Conservation (phyloP, 2,888 invertebrate species). For the Boloria euphrosyne region DNA sequence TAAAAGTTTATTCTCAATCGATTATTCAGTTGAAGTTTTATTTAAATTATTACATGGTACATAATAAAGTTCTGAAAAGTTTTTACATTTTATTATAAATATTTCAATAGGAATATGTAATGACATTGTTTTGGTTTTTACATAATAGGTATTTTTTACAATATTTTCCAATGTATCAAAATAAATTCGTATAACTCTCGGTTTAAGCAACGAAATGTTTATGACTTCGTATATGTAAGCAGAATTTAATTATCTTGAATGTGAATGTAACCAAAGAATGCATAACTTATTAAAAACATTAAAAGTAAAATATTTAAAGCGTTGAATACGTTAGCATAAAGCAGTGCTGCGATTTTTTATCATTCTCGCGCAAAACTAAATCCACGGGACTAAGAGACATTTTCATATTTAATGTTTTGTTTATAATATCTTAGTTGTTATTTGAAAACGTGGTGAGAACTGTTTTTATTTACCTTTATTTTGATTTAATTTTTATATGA, state of each 20-base stretch:
- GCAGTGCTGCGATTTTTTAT: slow-evolving; percentile 31
- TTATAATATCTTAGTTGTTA: slow-evolving; percentile 14
- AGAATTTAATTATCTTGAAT: slow-evolving; percentile 12
- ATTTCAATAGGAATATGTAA: too few relatives aligned
- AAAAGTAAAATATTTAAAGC: slow-evolving; percentile 27
- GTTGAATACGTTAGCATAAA: slow-evolving; percentile 24
- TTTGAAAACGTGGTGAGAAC: not conserved
- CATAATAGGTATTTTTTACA: not conserved
- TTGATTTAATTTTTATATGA: too few relatives aligned
- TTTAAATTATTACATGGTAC: too few relatives aligned
- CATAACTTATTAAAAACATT: slow-evolving; percentile 16
- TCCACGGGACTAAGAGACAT: slow-evolving; percentile 18
- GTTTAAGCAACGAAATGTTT: not conserved
- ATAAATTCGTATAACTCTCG: not conserved
- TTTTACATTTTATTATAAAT: too few relatives aligned
- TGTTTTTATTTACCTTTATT: not conserved
- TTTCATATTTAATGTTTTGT: slow-evolving; percentile 20
- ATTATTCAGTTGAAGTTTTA: too few relatives aligned
- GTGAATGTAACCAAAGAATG: slow-evolving; percentile 23
- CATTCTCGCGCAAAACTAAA: slow-evolving; percentile 32
- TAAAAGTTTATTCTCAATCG: too few relatives aligned
- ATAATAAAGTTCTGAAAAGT: too few relatives aligned
- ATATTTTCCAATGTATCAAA: not conserved
- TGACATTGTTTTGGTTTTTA: too few relatives aligned
- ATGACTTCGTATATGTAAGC: not conserved